Conservation (phyloP, 2,113 vertebrate genomes). For the Cavia porcellus region DNA sequence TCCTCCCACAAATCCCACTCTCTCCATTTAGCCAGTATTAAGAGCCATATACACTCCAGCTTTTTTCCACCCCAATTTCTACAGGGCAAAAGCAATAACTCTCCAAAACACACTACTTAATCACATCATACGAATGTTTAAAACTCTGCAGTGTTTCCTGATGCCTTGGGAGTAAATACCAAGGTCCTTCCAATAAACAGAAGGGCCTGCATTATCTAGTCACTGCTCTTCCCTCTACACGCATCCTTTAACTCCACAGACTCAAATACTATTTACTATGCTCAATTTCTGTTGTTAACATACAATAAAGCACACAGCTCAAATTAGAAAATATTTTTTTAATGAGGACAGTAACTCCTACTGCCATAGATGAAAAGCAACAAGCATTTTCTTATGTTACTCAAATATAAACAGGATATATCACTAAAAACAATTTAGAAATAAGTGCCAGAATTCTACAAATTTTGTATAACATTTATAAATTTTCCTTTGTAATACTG, state of each 20-base stretch:
- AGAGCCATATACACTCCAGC: not conserved
- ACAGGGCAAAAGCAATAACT: not conserved
- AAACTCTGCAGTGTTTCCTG: not conserved
- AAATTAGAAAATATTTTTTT: not conserved
- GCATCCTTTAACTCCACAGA: not conserved
- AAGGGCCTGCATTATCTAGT: not conserved
- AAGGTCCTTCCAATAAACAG: not conserved
- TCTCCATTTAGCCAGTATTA: not conserved
- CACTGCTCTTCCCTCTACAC: not conserved
- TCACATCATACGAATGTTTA: not conserved
- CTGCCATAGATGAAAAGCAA: not conserved
- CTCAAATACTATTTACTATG: not conserved
- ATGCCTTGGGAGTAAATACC: not conserved
- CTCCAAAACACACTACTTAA: not conserved
- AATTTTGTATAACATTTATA: not conserved
- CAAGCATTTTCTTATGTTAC: not conserved
- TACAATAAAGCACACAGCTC: not conserved
- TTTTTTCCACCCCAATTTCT: not conserved
- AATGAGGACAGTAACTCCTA: not conserved
- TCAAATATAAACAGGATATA: not conserved
- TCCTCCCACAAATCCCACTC: not conserved
- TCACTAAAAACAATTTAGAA: not conserved
- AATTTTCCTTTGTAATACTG: not conserved
- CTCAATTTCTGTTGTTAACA: not conserved
- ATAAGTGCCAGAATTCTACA: conserved; percentile 28